Evolutionary conservation across 1,140 invertebrate species (phyloP), one percentile per base, ranked within the genome.

Genomic region (Eueides isabella): DNA sequence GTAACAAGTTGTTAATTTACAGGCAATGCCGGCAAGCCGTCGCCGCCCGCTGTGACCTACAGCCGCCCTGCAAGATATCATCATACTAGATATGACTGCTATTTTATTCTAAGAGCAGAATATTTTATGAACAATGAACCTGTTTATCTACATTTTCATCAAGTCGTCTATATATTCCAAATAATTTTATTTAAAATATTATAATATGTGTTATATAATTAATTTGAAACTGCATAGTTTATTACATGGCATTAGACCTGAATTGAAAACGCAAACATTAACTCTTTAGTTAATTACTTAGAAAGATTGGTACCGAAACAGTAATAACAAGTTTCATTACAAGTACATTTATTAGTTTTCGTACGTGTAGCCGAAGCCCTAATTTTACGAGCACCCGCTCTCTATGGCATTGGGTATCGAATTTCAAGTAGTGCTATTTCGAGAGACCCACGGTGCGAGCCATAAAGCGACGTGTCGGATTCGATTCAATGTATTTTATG

Each of bases 1-100:
- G 86, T 82, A 86, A 85, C 87, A 88, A 89, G 84, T 85, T 91
- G 90, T 92, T 92, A 92, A 92, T 91, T 92, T 88, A 89, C 83
- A 85, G 85, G 79, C 80, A 83, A 78, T 82, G 83, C 82, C 84
- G 82, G 75, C 84, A 82, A 82, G 81, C 86, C 89, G 89, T 91
- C 89, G 88, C 85, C 89, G 83, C 88, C 88, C 86, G 87, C 84
- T 85, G 87, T 90, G 88, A 92, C 86, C 89, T 92, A 92, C 84
- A 75, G 76, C 83, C 78, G 74, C 75, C 76, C 70, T 64, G 38
- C 9, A 3, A 55, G 48, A 55, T 55, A 26, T 26, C 23, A 26
- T 55, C 48, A 26, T 23, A 12, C 48, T 55, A 23, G 48, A n/a
- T 23, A 26, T 7, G 48, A 6, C 44, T 48, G 48, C 2, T n/a